Percentiles rank a stretch among this genome's conserved stretches.
Evolutionary conservation across 2,113 vertebrate species (phyloP).

Genomic region (Poeciliopsis retropinna): DNA sequence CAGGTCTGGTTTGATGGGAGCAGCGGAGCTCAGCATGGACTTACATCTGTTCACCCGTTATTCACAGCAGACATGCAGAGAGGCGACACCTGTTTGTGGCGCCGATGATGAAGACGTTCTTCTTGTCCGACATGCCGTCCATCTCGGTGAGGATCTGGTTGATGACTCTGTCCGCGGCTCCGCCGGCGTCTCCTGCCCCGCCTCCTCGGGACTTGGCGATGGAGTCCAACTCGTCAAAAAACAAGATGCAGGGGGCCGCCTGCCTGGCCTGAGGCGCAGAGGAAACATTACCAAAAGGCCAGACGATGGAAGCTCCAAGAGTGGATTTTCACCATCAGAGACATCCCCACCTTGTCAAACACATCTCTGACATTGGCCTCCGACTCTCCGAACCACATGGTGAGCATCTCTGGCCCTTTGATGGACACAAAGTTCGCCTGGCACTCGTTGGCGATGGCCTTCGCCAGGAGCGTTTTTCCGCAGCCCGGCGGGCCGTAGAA

Average conservation of each 20-base stretch:
- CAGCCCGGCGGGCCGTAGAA: conserved; percentile 97
- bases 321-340: neutral
- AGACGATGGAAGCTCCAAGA: neutral
- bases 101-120: conserved; percentile 96
- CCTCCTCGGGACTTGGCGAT: conserved; percentile 96
- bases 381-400: conserved; percentile 99
- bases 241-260: conserved; percentile 85
- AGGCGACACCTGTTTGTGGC: conserved; percentile 85
- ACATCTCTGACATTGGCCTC: conserved; percentile 97
- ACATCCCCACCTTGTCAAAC: conserved; percentile 90
- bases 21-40: neutral
- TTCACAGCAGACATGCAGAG: neutral
- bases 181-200: conserved; percentile 89
- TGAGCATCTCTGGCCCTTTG: conserved; percentile 94
- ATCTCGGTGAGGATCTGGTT: conserved; percentile 98
- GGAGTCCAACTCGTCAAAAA: conserved; percentile 96
- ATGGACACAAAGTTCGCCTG: conserved; percentile 98
- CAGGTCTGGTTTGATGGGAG: conserved; percentile 77
- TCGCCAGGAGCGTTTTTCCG: conserved; percentile 95
- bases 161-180: conserved; percentile 94
- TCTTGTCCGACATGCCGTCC: conserved; percentile 98
- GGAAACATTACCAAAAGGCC: neutral
- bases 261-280: conserved; percentile 50
- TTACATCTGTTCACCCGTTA: neutral
- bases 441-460: conserved; percentile 96